phyloP scores from a whole-genome alignment of 64 coral and sea anemone genomes.

The Montipora capricornis region DNA sequence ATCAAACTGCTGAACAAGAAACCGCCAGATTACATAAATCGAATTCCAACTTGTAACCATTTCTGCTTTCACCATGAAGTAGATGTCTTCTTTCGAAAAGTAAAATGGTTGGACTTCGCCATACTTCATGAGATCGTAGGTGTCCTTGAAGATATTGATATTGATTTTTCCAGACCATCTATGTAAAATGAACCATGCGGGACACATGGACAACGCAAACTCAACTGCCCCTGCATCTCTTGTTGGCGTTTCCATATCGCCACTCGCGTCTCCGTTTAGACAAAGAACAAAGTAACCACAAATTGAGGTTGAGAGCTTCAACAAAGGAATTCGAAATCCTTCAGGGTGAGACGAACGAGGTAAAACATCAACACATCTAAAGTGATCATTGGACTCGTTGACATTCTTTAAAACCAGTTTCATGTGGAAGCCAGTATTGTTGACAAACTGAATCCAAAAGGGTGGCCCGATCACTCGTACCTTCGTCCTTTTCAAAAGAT shows the following conservation, averaged over 20 bases:
- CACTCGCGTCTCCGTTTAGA: background rate
- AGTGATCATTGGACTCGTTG: background rate
- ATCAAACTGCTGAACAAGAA: slow-evolving; percentile 4
- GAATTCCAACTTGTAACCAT: background rate
- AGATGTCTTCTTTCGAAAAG: background rate
- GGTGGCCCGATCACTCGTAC: background rate
- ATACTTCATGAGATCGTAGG: slow-evolving; percentile 20
- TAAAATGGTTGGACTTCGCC: background rate
- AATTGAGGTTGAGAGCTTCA: background rate
- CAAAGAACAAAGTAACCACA: background rate
- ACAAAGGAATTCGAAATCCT: background rate
- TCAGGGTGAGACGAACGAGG: background rate
- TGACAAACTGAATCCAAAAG: slow-evolving; percentile 33
- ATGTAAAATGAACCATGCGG: too few species aligned
- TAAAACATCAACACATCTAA: background rate
- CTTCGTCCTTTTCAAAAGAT: background rate
- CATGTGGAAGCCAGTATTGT: slow-evolving; percentile 23
- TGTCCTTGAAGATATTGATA: slow-evolving; percentile 12
- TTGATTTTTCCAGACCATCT: background rate
- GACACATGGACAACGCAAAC: slow-evolving; percentile 29
- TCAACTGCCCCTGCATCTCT: background rate
- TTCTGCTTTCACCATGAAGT: slow-evolving; percentile 23
- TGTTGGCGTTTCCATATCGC: background rate
- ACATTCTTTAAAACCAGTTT: slow-evolving; percentile 22
- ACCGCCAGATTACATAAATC: background rate